phyloP scores from a whole-genome alignment of 2,888 invertebrate species.

The Oligia fasciuncula region DNA sequence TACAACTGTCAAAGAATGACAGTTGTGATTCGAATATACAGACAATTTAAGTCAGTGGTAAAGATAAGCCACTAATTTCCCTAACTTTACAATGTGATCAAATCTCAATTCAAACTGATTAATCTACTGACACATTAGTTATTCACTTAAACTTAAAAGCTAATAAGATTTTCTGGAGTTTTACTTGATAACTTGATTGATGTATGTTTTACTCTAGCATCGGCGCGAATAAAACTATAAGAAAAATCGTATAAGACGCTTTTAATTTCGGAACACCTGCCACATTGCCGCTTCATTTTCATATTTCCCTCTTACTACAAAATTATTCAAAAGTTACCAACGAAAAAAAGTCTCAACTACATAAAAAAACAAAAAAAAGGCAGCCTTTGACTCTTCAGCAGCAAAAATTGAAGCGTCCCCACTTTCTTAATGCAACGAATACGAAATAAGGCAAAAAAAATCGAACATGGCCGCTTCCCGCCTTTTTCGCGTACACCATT shows the following conservation, averaged over 20 bases:
- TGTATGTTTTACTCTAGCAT: not conserved
- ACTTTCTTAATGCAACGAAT: constrained; percentile 52
- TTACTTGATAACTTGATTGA: not conserved
- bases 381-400: constrained; percentile 41
- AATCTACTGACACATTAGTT: not conserved
- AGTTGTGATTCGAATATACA: not conserved
- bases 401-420: constrained; percentile 49
- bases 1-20: not conserved
- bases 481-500: constrained; percentile 65
- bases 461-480: constrained; percentile 62
- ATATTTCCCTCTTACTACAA: not conserved
- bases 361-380: constrained; percentile 13
- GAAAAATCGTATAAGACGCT: not conserved
- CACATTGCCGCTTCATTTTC: constrained; percentile 6
- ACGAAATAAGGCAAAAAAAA: constrained; percentile 43
- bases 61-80: not conserved
- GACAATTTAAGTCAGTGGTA: not conserved
- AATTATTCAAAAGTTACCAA: constrained; percentile 33
- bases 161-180: not conserved
- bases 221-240: not conserved
- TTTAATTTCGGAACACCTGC: not conserved
- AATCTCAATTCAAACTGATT: not conserved
- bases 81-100: not conserved
- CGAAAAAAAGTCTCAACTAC: constrained; percentile 7
- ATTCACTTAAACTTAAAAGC: not conserved